Conservation (phyloP, 2,888 invertebrate genomes). For the Euphydryas editha region DNA sequence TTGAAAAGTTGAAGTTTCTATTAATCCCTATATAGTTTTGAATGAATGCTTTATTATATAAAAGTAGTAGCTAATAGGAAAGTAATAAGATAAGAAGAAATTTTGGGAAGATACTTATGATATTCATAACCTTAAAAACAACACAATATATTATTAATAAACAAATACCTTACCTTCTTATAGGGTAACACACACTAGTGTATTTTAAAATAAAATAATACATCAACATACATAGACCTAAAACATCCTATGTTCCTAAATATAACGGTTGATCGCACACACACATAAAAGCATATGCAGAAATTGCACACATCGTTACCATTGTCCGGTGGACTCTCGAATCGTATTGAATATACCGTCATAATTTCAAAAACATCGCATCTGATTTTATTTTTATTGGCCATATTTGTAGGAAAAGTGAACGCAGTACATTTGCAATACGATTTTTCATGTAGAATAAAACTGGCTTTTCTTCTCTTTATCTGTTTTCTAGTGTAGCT, state of each 20-base stretch:
- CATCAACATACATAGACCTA: too few relatives aligned
- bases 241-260: background rate
- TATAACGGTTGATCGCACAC: conserved; percentile 28
- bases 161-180: too few relatives aligned
- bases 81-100: too few relatives aligned
- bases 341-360: conserved; percentile 40
- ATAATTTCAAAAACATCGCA: conserved; percentile 44
- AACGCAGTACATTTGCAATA: conserved; percentile 41
- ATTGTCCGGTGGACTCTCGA: conserved; percentile 34
- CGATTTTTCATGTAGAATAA: conserved; percentile 38
- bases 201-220: too few relatives aligned
- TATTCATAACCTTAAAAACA: too few relatives aligned
- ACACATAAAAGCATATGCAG: conserved; percentile 33
- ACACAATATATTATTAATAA: too few relatives aligned
- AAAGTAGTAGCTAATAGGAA: too few relatives aligned
- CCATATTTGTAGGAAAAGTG: conserved; percentile 46
- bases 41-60: too few relatives aligned
- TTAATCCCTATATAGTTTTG: too few relatives aligned
- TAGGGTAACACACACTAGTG: too few relatives aligned
- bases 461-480: conserved; percentile 31
- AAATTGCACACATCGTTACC: conserved; percentile 32
- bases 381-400: conserved; percentile 47
- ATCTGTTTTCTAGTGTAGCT: conserved; percentile 30
- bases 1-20: too few relatives aligned
- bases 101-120: too few relatives aligned